Evolutionary conservation across 1,140 invertebrate species (phyloP).

Genomic region (Micrasema longulum): DNA sequence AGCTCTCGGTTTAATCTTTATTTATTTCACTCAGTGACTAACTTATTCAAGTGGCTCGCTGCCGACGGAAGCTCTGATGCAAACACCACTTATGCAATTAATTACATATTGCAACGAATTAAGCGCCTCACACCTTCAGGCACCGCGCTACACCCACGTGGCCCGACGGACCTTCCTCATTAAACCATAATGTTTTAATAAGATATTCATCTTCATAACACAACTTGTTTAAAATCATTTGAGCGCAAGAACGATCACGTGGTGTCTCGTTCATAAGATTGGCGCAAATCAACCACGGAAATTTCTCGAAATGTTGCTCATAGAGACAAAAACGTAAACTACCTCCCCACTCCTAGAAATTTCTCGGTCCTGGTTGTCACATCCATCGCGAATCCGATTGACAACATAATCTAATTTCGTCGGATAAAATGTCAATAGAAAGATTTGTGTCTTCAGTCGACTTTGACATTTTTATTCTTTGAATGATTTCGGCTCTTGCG

Average conservation of each 20-base stretch:
- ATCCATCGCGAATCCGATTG: conserved; percentile 19
- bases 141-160: not conserved
- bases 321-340: not conserved
- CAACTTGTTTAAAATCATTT: no score
- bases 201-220: no score
- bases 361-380: conserved; percentile 8
- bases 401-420: conserved; percentile 36
- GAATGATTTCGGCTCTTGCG: conserved; percentile 10
- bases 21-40: conserved; percentile 4
- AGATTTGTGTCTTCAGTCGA: conserved; percentile 17
- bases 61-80: conserved; percentile 30
- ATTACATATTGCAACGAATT: conserved; percentile 10
- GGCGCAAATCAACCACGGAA: conserved; percentile 36
- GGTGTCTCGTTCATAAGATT: no score
- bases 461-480: conserved; percentile 27
- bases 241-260: no score
- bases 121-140: conserved; percentile 4
- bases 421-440: conserved; percentile 28
- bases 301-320: not conserved
- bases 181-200: conserved; percentile 9
- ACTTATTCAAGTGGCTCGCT: conserved; percentile 17
- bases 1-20: no score
- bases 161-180: conserved; percentile 42
- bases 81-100: conserved; percentile 29
- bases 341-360: not conserved